A percentile compares a stretch with the other conserved stretches of the same genome.
Evolutionary conservation across 1,140 invertebrate species (phyloP).

Genomic region (Drosophila truncata): DNA sequence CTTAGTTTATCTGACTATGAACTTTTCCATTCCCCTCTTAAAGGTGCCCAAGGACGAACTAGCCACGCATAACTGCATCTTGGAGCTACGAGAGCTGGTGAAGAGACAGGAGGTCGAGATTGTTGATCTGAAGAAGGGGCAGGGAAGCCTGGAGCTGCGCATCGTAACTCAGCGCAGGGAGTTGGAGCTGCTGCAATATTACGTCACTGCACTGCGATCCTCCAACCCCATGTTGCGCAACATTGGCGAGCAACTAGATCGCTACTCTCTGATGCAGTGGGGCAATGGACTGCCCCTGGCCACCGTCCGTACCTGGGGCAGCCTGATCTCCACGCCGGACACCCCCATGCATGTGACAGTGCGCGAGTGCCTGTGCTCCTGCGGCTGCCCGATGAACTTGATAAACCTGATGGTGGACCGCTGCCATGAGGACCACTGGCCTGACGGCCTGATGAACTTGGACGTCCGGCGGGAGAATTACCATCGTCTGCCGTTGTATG

Average conservation of each 20-base stretch:
- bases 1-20: too few species aligned
- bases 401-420: slow-evolving; percentile 56
- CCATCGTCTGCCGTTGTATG: slow-evolving; percentile 33
- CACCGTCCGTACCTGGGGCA: slow-evolving; percentile 57
- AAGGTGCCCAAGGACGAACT: slow-evolving; percentile 65
- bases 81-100: slow-evolving; percentile 49
- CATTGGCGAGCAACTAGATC: slow-evolving; percentile 66
- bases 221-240: slow-evolving; percentile 59
- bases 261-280: slow-evolving; percentile 64
- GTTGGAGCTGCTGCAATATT: slow-evolving; percentile 64
- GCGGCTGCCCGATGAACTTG: slow-evolving; percentile 60
- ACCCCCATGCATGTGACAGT: slow-evolving; percentile 47
- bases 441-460: slow-evolving; percentile 50
- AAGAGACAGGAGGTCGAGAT: slow-evolving; percentile 26
- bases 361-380: slow-evolving; percentile 39
- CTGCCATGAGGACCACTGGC: slow-evolving; percentile 68
- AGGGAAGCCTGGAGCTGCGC: slow-evolving; percentile 27
- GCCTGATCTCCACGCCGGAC: slow-evolving; percentile 67
- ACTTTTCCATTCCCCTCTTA: too few species aligned
- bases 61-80: slow-evolving; percentile 52
- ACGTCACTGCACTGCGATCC: slow-evolving; percentile 56
- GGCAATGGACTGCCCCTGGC: slow-evolving; percentile 33
- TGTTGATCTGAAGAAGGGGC: slow-evolving; percentile 16
- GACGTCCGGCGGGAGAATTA: slow-evolving; percentile 52
- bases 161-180: slow-evolving; percentile 49